A percentile compares a stretch with the other conserved stretches of the same genome.
These are phyloP conservation scores for Homarus gammarus DNA, from an alignment of 2,888 invertebrate species.

Conservation along the genomic window DNA sequence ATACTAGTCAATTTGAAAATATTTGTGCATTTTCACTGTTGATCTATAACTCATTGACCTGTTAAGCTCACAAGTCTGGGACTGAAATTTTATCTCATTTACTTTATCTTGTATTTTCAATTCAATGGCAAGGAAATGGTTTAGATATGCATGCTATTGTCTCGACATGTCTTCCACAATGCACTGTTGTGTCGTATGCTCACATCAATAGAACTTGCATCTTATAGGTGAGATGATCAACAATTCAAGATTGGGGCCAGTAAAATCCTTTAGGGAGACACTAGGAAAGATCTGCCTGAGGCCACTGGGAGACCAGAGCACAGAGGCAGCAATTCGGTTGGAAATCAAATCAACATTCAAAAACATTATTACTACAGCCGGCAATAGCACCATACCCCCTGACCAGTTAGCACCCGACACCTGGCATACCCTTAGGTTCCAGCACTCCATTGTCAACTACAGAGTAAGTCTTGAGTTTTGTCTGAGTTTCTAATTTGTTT, in stretches of 20 bases:
- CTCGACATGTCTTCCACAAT: no score
- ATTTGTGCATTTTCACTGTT: no score
- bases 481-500: no score
- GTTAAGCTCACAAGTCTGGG: no score
- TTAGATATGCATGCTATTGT: no score
- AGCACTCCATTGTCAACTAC: not conserved
- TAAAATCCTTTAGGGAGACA: not conserved
- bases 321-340: not conserved
- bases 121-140: no score
- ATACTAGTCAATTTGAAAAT: no score
- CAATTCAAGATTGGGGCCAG: not conserved
- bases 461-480: not conserved
- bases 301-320: not conserved
- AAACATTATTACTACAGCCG: not conserved
- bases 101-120: no score
- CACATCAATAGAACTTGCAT: no score
- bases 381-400: not conserved
- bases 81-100: no score
- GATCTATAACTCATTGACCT: no score
- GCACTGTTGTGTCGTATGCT: no score
- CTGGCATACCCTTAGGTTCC: not conserved
- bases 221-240: not conserved
- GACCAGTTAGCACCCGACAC: not conserved
- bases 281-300: not conserved
- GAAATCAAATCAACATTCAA: not conserved